Percentiles rank a stretch among this genome's conserved stretches.
Conservation (phyloP, 2,797 vertebrate species). For the Sebastes aleutianus region DNA sequence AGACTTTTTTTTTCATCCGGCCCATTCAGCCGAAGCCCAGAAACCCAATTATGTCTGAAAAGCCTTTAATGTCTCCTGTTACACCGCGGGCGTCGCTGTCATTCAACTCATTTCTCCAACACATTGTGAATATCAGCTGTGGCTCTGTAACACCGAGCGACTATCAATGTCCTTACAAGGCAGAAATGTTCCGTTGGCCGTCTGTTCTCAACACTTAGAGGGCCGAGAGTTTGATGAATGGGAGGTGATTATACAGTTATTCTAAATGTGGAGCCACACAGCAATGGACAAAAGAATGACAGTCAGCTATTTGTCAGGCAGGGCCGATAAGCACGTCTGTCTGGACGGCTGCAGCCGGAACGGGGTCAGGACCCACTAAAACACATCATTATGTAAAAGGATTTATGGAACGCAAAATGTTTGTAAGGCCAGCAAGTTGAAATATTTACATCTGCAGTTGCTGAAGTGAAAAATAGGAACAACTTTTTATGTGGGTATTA, state of each 20-base stretch:
- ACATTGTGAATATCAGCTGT: conserved; percentile 19
- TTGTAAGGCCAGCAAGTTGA: background rate
- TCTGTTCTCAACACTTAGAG: conserved; percentile 1
- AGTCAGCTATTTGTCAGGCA: conserved; percentile 4
- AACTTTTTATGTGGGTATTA: background rate
- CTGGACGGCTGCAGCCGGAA: background rate
- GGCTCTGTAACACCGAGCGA: background rate
- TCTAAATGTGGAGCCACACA: background rate
- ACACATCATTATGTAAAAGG: background rate
- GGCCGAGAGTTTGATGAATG: conserved; percentile 32
- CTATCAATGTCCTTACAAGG: conserved; percentile 29
- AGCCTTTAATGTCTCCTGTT: conserved; percentile 54
- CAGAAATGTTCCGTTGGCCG: conserved; percentile 3
- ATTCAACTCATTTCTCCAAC: conserved; percentile 44
- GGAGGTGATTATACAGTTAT: conserved; percentile 20
- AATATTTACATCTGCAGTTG: background rate
- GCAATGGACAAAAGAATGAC: background rate
- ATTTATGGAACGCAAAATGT: background rate
- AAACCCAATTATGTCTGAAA: conserved; percentile 63
- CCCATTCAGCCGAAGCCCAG: conserved; percentile 36
- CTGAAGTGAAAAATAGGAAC: background rate
- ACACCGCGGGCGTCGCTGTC: conserved; percentile 23
- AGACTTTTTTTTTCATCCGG: background rate
- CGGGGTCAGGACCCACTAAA: background rate
- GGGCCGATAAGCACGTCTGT: background rate